These are phyloP conservation scores for Bellardia pandia DNA, from an alignment of 2,888 invertebrate species.

Conservation along the genomic window DNA sequence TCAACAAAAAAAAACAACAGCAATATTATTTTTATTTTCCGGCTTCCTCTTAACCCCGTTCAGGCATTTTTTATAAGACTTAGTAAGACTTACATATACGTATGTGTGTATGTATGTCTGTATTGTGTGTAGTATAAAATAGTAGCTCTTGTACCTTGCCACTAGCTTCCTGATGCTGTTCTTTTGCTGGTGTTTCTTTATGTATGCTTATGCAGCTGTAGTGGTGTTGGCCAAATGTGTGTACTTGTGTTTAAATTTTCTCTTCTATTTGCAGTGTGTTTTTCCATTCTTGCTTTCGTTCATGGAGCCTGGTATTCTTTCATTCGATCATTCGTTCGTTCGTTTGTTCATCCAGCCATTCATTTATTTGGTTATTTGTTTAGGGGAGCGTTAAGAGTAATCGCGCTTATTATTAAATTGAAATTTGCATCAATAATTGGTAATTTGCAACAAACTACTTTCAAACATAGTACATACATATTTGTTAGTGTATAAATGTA, in stretches of 20 bases:
- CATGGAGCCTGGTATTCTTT: neutral
- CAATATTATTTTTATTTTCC: constrained; percentile 30
- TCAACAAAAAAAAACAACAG: constrained; percentile 15
- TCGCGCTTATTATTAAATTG: constrained; percentile 74
- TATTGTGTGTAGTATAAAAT: neutral
- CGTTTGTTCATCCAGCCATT: constrained; percentile 32
- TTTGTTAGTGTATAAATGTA: neutral
- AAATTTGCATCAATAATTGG: constrained; percentile 75
- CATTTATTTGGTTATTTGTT: constrained; percentile 58
- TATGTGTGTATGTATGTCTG: neutral
- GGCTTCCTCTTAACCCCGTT: neutral
- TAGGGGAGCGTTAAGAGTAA: constrained; percentile 65
- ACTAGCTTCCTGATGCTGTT: constrained; percentile 18
- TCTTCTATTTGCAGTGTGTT: neutral
- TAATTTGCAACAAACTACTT: constrained; percentile 65
- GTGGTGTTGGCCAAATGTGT: neutral
- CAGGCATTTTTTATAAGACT: neutral
- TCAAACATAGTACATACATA: neutral
- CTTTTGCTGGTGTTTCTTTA: neutral
- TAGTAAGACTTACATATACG: neutral
- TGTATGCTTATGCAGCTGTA: neutral
- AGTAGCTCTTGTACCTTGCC: neutral
- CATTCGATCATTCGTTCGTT: neutral
- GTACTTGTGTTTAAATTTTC: too few species aligned
- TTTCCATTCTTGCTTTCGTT: neutral